Base-by-base conservation (phyloP, 2,797 vertebrate genomes). In the Chelmon rostratus region DNA sequence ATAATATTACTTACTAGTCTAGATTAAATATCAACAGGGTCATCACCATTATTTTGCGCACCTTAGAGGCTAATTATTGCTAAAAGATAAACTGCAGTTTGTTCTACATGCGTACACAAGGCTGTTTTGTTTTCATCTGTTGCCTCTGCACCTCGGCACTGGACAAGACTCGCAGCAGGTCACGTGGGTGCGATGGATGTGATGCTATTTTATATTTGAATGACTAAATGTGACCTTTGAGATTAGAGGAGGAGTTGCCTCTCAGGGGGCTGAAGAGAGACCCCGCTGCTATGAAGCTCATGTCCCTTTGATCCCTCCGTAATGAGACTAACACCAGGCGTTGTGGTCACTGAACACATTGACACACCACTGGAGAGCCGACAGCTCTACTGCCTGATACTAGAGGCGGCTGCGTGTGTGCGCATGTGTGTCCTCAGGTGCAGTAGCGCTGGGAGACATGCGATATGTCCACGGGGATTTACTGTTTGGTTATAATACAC, bases 161-260 rank as follows among this genome's bases (percentile, higher is more conserved):
- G 56, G 28, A 77, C 69, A 82, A 66, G 87, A 75, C 75, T 68
- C 57, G 40, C 46, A 61, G 52, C 56, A 57, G 84, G 82, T 78
- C 78, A 71, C 71, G 76, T 69, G 82, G 76, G 79, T 82, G 77
- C 66, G 31, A 82, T 67, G 84, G 89, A 90, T 91, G 85, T 80
- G 86, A 88, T 85, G 87, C 90, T 88, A 89, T 94, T 93, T 93
- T 91, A 92, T 92, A 94, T 94, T 92, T 95, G 92, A 93, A 93
- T 95, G 94, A 91, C 91, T 92, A 92, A 92, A 91, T 88, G 84
- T 93, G 95, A 94, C 94, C 93, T 95, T 94, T 94, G 88, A 93
- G 93, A 95, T 94, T 93, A 93, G 88, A 92, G 90, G 87, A 90
- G 86, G 90, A 89, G 89, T 84, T 74, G 84, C 87, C 83, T 93